phyloP scores from a whole-genome alignment of 2,797 vertebrate genomes.

The Hylomyscus alleni region DNA sequence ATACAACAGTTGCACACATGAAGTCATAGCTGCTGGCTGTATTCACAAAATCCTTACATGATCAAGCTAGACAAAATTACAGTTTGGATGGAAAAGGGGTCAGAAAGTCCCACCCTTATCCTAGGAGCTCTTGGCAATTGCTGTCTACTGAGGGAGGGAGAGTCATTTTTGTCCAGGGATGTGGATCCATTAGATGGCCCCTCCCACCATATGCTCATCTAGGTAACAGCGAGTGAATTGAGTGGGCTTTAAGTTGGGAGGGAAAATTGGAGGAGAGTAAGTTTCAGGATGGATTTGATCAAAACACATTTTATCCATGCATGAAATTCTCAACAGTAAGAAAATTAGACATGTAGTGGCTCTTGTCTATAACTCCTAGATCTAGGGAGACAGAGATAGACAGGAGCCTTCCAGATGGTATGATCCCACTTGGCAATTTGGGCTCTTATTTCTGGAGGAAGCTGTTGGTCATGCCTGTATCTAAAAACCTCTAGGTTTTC shows the following conservation, averaged over 20 bases:
- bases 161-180: background rate
- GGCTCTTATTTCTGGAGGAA: background rate
- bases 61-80: background rate
- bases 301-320: background rate
- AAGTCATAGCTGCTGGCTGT: background rate
- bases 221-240: background rate
- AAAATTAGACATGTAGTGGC: background rate
- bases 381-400: background rate
- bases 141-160: background rate
- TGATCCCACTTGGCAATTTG: background rate
- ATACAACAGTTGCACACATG: background rate
- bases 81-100: background rate
- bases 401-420: background rate
- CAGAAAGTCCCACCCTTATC: background rate
- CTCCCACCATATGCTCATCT: background rate
- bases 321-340: background rate
- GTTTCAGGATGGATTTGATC: background rate
- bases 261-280: background rate
- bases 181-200: background rate
- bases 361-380: background rate
- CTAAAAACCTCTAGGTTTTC: background rate
- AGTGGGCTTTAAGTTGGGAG: background rate
- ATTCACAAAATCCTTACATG: background rate
- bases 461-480: background rate
- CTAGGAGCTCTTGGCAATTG: background rate